Evolutionary conservation across 2,797 vertebrate species (phyloP).

Genomic region (Novumbra hubbsi): DNA sequence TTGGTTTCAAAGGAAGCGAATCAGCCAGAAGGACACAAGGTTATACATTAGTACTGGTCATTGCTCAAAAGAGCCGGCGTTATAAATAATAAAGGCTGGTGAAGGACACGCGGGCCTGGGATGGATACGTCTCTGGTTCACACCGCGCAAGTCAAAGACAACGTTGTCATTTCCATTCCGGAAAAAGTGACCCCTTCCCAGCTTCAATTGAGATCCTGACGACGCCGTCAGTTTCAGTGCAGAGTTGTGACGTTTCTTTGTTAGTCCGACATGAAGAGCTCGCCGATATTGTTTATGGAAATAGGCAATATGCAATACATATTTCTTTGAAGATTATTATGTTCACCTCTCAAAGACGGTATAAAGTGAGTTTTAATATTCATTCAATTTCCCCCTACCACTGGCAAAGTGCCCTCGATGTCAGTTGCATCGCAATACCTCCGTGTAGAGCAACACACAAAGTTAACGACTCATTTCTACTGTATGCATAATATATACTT

Average conservation of each 20-base stretch:
- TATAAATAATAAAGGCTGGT: slow-evolving; percentile 99
- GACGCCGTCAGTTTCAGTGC: slow-evolving; percentile 57
- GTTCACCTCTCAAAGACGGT: slow-evolving; percentile 54
- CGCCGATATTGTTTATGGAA: slow-evolving; percentile 64
- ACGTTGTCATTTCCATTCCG: slow-evolving; percentile 93
- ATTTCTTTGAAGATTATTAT: slow-evolving; percentile 47
- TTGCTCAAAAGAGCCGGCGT: slow-evolving; percentile 94
- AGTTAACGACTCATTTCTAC: slow-evolving; percentile 36
- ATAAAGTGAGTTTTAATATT: slow-evolving; percentile 56
- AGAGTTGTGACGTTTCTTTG: slow-evolving; percentile 65
- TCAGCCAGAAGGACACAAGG: slow-evolving; percentile 98
- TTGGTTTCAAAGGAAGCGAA: slow-evolving; percentile 94
- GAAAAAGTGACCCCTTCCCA: slow-evolving; percentile 79
- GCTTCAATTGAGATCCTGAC: slow-evolving; percentile 74
- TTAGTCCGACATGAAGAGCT: slow-evolving; percentile 71
- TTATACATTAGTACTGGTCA: slow-evolving; percentile 99
- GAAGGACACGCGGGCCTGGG: slow-evolving; percentile 89
- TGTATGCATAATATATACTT: slow-evolving; percentile 30
- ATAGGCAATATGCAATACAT: slow-evolving; percentile 42
- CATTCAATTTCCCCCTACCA: slow-evolving; percentile 45
- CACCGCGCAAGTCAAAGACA: slow-evolving; percentile 90
- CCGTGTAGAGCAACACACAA: slow-evolving; percentile 29
- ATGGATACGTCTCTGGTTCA: slow-evolving; percentile 83
- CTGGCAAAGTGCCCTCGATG: slow-evolving; percentile 20
- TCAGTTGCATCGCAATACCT: slow-evolving; percentile 28